Base-by-base conservation (phyloP, 2,113 vertebrate genomes). In the Edolisoma coerulescens region DNA sequence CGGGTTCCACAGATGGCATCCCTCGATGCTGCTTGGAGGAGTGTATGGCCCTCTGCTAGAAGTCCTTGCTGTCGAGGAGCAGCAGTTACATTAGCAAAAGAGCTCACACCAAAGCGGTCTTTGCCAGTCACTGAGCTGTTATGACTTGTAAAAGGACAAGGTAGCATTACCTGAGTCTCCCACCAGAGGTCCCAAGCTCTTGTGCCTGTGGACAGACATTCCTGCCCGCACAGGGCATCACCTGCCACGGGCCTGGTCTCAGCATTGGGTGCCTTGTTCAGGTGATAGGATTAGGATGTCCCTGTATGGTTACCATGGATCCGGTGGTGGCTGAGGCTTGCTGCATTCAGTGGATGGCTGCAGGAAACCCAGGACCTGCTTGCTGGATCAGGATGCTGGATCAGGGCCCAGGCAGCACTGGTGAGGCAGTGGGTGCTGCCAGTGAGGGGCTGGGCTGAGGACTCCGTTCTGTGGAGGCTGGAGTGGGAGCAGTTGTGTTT, bases 201-300 rank as follows among this genome's bases (percentile, higher is more conserved):
- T 8, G 11, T 63, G 56, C 30, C 32, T 41, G 20, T 33, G 44
- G 39, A 27, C 42, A 21, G 47, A 44, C 17, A 6, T 59, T 79
- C 30, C 47, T 79, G 47, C 28, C 39, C 35, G 1, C 7, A 12
- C 2, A 20, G 50, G 33, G 4, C 45, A 33, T 50, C 33, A 14
- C 3, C 11, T 74, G 1, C 24, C 6, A 4, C 0, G 5, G 69
- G 4, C 5, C 6, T 35, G 60, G 44, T 6, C 28, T 61, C 0
- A 8, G 41, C 3, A 0, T 2, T 57, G 50, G 1, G 23, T 39
- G 24, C 37, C 39, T 82, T 10, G 1, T 11, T 12, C n/a, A 44
- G n/a, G 19, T n/a, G 56, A 9, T 4, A 3, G 67, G 27, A 67
- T 24, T 13, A 21, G 44, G 60, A n/a, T n/a, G 1, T 49, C 44